Evolutionary conservation across 2,113 vertebrate species (phyloP).

Genomic region (Notothenia coriiceps): DNA sequence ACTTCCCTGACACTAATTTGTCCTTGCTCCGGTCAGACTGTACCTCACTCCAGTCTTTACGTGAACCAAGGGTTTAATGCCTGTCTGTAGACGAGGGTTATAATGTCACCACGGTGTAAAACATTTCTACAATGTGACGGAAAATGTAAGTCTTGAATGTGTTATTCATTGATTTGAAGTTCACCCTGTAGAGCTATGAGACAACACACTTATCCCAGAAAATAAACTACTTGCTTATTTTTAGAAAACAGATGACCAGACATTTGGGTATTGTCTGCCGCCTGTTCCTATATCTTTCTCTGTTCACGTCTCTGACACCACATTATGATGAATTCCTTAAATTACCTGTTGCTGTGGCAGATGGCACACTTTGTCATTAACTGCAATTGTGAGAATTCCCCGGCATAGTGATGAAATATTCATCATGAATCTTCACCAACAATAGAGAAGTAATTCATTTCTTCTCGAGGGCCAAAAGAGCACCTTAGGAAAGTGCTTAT

Average conservation of each 20-base stretch:
- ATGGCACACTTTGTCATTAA: conserved; percentile 74
- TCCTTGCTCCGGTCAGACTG: conserved; percentile 49
- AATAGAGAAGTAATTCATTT: conserved; percentile 64
- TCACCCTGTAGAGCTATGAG: background rate
- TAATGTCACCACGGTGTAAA: conserved; percentile 28
- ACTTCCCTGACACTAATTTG: conserved; percentile 55
- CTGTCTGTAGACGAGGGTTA: background rate
- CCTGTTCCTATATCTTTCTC: conserved; percentile 34
- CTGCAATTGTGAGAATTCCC: conserved; percentile 53
- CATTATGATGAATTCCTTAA: conserved; percentile 63
- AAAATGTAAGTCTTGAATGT: conserved; percentile 21
- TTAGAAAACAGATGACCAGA: conserved; percentile 24
- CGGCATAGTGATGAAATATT: conserved; percentile 67
- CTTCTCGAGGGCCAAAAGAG: conserved; percentile 40
- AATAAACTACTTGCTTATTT: conserved; percentile 21
- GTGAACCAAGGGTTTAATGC: conserved; percentile 19
- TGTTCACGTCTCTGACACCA: conserved; percentile 34
- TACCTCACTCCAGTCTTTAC: background rate
- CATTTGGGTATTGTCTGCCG: conserved; percentile 26
- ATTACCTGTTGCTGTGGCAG: conserved; percentile 73
- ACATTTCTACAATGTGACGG: conserved; percentile 24
- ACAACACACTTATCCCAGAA: conserved; percentile 3
- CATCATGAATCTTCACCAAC: conserved; percentile 60
- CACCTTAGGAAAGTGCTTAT: conserved; percentile 36
- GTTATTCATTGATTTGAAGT: conserved; percentile 18